Percentiles rank a stretch among this genome's conserved stretches.
Conservation (phyloP, 2,797 vertebrate genomes). For the Falco concolor region DNA sequence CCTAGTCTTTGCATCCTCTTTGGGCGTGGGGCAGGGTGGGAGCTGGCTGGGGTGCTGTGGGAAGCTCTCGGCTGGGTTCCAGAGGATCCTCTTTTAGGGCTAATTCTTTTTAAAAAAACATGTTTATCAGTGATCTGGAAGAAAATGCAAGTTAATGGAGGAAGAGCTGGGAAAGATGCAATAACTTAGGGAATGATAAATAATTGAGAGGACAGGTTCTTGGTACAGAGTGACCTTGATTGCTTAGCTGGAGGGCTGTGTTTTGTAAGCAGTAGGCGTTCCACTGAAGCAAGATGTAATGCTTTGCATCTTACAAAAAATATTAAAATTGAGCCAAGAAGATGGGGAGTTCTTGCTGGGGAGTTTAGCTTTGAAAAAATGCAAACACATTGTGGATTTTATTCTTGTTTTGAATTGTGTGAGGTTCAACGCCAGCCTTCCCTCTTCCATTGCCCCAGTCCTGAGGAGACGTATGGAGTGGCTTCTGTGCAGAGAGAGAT, state of each 20-base stretch:
- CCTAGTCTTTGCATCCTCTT: background rate
- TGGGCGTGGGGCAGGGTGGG: rapidly evolving
- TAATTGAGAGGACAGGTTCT: background rate
- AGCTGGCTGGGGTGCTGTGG: too few species aligned
- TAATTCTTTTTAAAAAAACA: background rate
- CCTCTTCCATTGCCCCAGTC: background rate
- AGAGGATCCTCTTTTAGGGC: background rate
- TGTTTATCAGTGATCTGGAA: background rate
- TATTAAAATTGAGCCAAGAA: background rate
- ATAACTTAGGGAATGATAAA: background rate
- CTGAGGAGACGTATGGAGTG: background rate
- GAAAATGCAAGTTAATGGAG: background rate
- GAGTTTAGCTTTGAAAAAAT: background rate
- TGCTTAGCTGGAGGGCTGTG: background rate
- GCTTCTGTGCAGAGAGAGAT: background rate
- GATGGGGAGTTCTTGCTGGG: too few species aligned
- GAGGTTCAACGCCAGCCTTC: background rate
- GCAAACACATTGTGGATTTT: rapidly evolving
- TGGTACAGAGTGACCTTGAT: background rate
- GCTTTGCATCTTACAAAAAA: background rate
- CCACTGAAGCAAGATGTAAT: background rate
- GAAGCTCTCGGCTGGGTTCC: rapidly evolving
- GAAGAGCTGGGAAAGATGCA: background rate
- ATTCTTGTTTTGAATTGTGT: background rate
- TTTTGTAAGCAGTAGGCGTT: background rate